Base-by-base conservation (phyloP, 2,888 invertebrate genomes). In the Tenthredo mesomela region DNA sequence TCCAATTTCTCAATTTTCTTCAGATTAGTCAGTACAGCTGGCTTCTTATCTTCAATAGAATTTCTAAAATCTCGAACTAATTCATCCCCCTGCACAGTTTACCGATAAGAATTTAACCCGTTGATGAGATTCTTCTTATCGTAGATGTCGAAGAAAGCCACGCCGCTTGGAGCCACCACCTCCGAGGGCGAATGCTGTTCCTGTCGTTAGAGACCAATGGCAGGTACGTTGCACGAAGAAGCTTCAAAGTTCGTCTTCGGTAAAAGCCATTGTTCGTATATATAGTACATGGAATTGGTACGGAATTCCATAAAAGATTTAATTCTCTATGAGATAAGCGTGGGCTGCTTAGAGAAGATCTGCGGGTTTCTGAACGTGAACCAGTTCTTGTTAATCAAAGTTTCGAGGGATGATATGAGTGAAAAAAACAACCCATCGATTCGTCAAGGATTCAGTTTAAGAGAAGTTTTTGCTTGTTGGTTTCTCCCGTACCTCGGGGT, bases 61-160 rank as follows among this genome's bases (percentile, higher is more conserved):
- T 47, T 50, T 47, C 54, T 6, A 54, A 78, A 78, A 29, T 54
- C 33, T 15, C 29, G 2, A 43, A 0, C 47, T n/a, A n/a, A 47
- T 25, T 75, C 21, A 50, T 29, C 29, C 75, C 43, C 29, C 33
- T 18, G 29, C 10, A 18, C 40, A 18, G 5, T 15, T 15, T 61
- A n/a, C 40, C 10, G 50, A 21, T 80, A 15, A 25, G 50, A 77
- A 29, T 54, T 21, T 29, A 37, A 40, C 18, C 50, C 15, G 50
- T 80, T 58, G 21, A 61, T 37, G 40, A 61, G 40, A 37, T 80
- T 82, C 6, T 82, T 61, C 70, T 71, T 58, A 43, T 65, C 40
- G 83, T 77, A 92, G 92, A 82, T 92, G 92, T 87, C 90, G 91
- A 80, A 90, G 86, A 83, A 92, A 88, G 86, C 88, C 90, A 25